Conservation (phyloP, 2,888 invertebrate species). For the Heliothis peltigera region DNA sequence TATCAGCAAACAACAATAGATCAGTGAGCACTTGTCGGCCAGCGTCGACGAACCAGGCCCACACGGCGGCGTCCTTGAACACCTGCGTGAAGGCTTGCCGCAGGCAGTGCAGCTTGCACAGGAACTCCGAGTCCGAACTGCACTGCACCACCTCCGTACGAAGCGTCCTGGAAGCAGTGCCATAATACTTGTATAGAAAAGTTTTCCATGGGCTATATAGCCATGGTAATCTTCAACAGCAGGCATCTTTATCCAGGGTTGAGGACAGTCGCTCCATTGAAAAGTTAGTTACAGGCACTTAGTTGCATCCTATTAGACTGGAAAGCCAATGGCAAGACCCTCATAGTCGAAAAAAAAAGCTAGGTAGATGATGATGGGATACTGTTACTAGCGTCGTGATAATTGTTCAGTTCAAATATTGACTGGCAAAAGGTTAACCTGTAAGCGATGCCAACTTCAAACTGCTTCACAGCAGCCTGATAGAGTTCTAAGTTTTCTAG, state of each 20-base stretch:
- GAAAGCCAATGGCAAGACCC: no score
- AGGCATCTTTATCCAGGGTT: no score
- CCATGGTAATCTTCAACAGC: no score
- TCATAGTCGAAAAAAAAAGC: no score
- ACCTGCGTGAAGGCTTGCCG: slow-evolving; percentile 95
- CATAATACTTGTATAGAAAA: no score
- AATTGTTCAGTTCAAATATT: no score
- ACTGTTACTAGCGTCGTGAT: no score
- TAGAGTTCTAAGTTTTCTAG: slow-evolving; percentile 95
- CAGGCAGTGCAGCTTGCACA: slow-evolving; percentile 98
- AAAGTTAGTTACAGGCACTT: no score
- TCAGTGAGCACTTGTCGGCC: slow-evolving; percentile 97
- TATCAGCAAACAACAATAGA: slow-evolving; percentile 96
- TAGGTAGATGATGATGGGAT: no score
- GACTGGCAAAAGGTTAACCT: slow-evolving; percentile 75
- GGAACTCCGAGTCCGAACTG: slow-evolving; percentile 97
- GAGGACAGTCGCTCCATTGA: no score
- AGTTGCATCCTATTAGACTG: no score
- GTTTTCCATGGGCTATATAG: no score
- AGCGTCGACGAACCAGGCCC: slow-evolving; percentile 96
- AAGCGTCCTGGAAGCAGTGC: slow-evolving; percentile 89
- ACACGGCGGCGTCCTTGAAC: slow-evolving; percentile 92
- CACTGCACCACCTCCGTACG: slow-evolving; percentile 97
- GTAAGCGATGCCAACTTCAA: slow-evolving; percentile 94
- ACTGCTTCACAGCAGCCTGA: slow-evolving; percentile 95